Evolutionary conservation across 2,888 invertebrate genomes (phyloP).

Genomic region (Nomada fucata): DNA sequence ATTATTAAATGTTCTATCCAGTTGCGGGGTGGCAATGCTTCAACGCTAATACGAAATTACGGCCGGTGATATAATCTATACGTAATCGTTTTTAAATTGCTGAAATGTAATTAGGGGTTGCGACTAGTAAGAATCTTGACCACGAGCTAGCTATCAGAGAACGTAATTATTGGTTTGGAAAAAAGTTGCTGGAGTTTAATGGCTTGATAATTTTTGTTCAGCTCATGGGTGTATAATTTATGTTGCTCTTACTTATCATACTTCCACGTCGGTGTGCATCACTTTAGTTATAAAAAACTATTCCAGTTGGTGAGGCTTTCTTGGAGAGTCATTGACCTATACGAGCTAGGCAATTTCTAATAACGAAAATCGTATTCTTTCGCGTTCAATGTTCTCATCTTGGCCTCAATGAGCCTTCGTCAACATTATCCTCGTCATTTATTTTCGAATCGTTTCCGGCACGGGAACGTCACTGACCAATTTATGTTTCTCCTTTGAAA

Average conservation of each 20-base stretch:
- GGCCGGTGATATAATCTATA: conserved; percentile 24
- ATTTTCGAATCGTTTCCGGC: conserved; percentile 12
- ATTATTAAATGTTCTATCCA: conserved; percentile 23
- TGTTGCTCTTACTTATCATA: no score
- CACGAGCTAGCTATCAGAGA: background rate
- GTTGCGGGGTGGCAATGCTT: conserved; percentile 40
- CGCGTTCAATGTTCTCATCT: no score
- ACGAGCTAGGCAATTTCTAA: background rate
- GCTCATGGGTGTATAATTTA: no score
- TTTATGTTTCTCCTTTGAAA: background rate
- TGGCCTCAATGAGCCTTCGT: no score
- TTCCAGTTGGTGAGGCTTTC: background rate
- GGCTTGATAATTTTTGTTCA: background rate
- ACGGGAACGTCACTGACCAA: background rate
- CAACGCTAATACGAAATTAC: conserved; percentile 33
- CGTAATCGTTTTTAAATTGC: conserved; percentile 8
- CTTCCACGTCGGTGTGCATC: no score
- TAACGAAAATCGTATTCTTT: background rate
- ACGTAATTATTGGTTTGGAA: background rate
- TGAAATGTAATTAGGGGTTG: background rate
- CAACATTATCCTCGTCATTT: background rate
- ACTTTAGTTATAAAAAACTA: no score
- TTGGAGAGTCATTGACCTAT: background rate
- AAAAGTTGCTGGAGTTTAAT: background rate
- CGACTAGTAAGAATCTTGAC: background rate